phyloP scores from a whole-genome alignment of 2,113 vertebrate species.

The Odontesthes bonariensis region DNA sequence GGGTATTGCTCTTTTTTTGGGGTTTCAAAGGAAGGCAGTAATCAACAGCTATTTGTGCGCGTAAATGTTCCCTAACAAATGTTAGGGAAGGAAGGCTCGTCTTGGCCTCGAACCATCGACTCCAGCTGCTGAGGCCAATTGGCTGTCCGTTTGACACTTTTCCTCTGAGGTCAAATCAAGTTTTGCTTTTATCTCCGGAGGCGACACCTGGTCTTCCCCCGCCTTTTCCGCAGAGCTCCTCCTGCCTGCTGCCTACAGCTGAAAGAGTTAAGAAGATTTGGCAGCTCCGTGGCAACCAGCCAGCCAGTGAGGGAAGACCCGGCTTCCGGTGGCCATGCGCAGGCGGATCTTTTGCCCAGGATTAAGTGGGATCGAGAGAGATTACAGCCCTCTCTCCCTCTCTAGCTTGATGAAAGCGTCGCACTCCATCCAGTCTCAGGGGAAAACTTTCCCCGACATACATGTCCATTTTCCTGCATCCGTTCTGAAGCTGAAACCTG shows the following conservation, averaged over 20 bases:
- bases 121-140: slow-evolving; percentile 20
- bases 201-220: not conserved
- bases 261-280: slow-evolving; percentile 82
- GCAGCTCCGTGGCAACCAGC: slow-evolving; percentile 34
- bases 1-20: no score
- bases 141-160: slow-evolving; percentile 6
- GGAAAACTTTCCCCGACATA: slow-evolving; percentile 27
- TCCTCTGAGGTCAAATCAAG: not conserved
- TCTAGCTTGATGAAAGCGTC: slow-evolving; percentile 33
- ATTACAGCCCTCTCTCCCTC: slow-evolving; percentile 75
- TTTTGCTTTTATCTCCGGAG: not conserved
- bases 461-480: slow-evolving; percentile 16
- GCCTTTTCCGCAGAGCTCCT: slow-evolving; percentile 7
- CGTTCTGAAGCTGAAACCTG: not conserved
- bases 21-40: not conserved
- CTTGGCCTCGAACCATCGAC: no score
- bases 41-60: not conserved
- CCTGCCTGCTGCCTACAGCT: slow-evolving; percentile 48
- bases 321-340: slow-evolving; percentile 61
- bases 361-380: slow-evolving; percentile 83
- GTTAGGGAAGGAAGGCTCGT: not conserved
- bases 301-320: slow-evolving; percentile 63
- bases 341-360: slow-evolving; percentile 72
- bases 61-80: not conserved
- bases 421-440: slow-evolving; percentile 11